These are phyloP conservation scores for Linnaemya tessellans DNA, from an alignment of 2,888 invertebrate genomes.

Conservation along the genomic window DNA sequence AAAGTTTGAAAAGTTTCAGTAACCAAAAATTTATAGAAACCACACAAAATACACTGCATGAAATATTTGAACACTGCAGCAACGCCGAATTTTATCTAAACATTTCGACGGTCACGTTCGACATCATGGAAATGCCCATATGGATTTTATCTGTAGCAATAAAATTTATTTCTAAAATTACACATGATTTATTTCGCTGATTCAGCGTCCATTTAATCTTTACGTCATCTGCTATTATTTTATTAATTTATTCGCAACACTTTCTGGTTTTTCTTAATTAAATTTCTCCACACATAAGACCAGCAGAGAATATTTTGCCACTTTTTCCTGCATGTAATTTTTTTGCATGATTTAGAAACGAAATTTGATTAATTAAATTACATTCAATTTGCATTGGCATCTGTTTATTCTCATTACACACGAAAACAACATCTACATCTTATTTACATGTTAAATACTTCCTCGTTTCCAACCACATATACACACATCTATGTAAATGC, in stretches of 20 bases:
- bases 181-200: background rate
- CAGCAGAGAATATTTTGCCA: background rate
- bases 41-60: no score
- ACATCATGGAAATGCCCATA: no score
- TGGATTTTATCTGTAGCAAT: background rate
- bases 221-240: background rate
- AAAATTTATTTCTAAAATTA: background rate
- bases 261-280: background rate
- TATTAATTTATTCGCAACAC: background rate
- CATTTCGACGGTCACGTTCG: no score
- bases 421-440: background rate
- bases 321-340: background rate
- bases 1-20: no score
- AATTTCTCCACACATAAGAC: background rate
- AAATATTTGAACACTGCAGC: no score
- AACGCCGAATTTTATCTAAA: no score
- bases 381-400: background rate
- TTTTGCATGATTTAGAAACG: background rate
- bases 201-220: background rate
- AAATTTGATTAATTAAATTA: slow-evolving; percentile 27
- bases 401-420: slow-evolving; percentile 32
- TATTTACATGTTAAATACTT: slow-evolving; percentile 8
- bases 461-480: background rate
- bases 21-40: no score
- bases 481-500: no score